A percentile compares a stretch with the other conserved stretches of the same genome.
Evolutionary conservation across 2,113 vertebrate genomes (phyloP).

Genomic region (Microcebus ravelobensis): DNA sequence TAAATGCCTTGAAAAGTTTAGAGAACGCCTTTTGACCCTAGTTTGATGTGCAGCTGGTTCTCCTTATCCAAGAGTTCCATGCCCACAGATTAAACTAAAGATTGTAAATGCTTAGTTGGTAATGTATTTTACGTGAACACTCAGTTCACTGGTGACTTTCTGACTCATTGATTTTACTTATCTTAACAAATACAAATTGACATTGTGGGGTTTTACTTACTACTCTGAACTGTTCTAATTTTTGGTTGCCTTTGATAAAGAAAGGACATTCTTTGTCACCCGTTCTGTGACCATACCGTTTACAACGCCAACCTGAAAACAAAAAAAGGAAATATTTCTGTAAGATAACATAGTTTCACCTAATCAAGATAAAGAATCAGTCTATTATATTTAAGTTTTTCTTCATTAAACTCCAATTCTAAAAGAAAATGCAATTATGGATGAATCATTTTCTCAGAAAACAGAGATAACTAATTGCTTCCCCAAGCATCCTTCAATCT

Average conservation of each 20-base stretch:
- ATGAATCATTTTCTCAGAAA: background rate
- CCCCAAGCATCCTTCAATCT: background rate
- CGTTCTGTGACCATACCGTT: constrained; percentile 96
- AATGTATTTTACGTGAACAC: background rate
- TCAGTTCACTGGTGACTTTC: constrained; percentile 43
- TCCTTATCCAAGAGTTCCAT: too few species aligned
- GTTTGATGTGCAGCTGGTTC: too few species aligned
- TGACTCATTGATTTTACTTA: background rate
- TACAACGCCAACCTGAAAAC: constrained; percentile 96
- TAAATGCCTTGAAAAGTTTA: too few species aligned
- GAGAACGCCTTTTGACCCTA: too few species aligned
- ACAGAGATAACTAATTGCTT: background rate
- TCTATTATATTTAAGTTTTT: background rate
- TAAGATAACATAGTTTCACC: constrained; percentile 30
- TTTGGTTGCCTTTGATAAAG: constrained; percentile 99
- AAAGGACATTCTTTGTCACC: constrained; percentile 97
- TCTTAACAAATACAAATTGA: constrained; percentile 27
- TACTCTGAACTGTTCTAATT: constrained; percentile 98
- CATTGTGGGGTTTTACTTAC: constrained; percentile 87
- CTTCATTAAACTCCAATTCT: background rate
- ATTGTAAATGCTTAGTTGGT: background rate
- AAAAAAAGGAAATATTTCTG: constrained; percentile 71
- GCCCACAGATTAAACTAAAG: too few species aligned
- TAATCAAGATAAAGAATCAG: constrained; percentile 5
- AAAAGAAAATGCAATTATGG: constrained; percentile 26